Percentiles rank a stretch among this genome's conserved stretches.
These are phyloP conservation scores for Hydrolagus affinis DNA, from an alignment of 2,113 vertebrate genomes.

Conservation along the genomic window DNA sequence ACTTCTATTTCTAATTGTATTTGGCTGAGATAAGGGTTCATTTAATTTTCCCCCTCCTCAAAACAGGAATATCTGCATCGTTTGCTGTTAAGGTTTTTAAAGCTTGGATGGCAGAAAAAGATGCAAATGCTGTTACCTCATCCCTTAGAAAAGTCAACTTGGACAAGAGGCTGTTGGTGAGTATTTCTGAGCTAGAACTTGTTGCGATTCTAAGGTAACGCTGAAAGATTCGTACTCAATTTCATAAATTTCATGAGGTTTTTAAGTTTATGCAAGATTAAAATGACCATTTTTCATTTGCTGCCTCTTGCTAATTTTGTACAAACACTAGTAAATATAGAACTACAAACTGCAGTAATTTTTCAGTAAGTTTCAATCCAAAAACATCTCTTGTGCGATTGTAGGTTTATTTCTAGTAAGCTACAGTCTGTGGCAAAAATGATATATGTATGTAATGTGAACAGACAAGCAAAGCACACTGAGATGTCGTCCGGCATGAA, in stretches of 20 bases:
- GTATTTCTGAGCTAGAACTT: slow-evolving; percentile 37
- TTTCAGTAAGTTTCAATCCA: too few species aligned
- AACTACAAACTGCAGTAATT: too few species aligned
- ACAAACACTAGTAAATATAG: too few species aligned
- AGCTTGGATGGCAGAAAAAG: slow-evolving; percentile 87
- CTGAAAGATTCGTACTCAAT: background rate
- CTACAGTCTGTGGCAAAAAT: background rate
- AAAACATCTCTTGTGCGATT: slow-evolving; percentile 20
- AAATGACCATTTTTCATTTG: too few species aligned
- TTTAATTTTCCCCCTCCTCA: slow-evolving; percentile 32
- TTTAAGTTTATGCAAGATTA: too few species aligned
- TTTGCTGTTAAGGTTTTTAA: slow-evolving; percentile 90
- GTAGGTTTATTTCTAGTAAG: slow-evolving; percentile 23
- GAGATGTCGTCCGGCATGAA: too few species aligned
- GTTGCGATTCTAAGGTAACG: background rate
- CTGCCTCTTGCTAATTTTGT: too few species aligned
- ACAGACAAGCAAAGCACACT: too few species aligned
- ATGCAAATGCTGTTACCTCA: slow-evolving; percentile 79
- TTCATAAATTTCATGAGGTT: background rate
- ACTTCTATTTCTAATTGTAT: background rate
- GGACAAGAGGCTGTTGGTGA: slow-evolving; percentile 81
- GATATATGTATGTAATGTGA: background rate
- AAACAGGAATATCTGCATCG: slow-evolving; percentile 74
- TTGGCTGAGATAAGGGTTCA: background rate
- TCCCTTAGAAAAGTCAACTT: slow-evolving; percentile 82